A percentile compares a stretch with the other conserved stretches of the same genome.
phyloP scores from a whole-genome alignment of 2,888 invertebrate species.

The Ichneumoninae sp. region DNA sequence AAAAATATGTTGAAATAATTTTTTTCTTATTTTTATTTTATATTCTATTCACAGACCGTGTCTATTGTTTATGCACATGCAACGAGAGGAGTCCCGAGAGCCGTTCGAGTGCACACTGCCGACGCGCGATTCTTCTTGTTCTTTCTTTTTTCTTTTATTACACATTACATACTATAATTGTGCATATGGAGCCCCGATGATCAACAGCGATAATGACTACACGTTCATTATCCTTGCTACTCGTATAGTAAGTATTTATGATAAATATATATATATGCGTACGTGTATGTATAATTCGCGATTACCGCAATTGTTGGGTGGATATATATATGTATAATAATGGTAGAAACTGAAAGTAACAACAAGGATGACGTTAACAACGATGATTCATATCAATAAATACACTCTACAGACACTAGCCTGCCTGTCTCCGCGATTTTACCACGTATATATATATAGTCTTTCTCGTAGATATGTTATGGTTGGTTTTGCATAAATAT shows the following conservation, averaged over 20 bases:
- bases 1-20: neutral
- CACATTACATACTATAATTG: slow-evolving; percentile 62
- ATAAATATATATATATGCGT: slow-evolving; percentile 69
- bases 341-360: slow-evolving; percentile 68
- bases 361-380: slow-evolving; percentile 70
- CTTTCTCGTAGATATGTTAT: slow-evolving; percentile 67
- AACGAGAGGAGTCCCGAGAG: slow-evolving; percentile 43
- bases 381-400: slow-evolving; percentile 66
- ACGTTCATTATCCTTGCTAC: slow-evolving; percentile 59
- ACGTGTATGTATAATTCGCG: slow-evolving; percentile 68
- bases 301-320: slow-evolving; percentile 52
- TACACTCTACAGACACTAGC: slow-evolving; percentile 60
- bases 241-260: slow-evolving; percentile 57
- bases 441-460: slow-evolving; percentile 66
- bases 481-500: slow-evolving; percentile 63
- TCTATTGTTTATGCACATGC: neutral
- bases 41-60: neutral
- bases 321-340: slow-evolving; percentile 56
- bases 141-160: slow-evolving; percentile 56
- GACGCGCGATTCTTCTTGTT: slow-evolving; percentile 51
- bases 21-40: slow-evolving; percentile 3
- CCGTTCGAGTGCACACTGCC: slow-evolving; percentile 49
- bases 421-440: slow-evolving; percentile 54
- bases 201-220: slow-evolving; percentile 61
- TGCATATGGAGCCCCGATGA: slow-evolving; percentile 52